phyloP scores from a whole-genome alignment of 2,797 vertebrate genomes.

The Bufotes viridis region DNA sequence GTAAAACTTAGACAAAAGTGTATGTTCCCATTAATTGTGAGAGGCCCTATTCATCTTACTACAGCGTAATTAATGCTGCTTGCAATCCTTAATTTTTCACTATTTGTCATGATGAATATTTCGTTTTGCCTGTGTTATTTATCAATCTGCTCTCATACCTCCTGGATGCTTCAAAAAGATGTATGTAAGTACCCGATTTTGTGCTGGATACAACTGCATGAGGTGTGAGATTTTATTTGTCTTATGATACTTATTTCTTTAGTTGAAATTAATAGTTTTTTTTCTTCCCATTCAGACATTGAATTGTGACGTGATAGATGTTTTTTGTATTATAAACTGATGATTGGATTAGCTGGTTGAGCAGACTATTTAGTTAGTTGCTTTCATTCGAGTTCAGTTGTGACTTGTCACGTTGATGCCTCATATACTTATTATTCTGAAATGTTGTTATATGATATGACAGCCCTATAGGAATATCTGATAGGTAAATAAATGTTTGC shows the following conservation, averaged over 20 bases:
- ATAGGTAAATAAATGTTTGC: not conserved
- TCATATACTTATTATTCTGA: conserved; percentile 9
- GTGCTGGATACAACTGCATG: conserved; percentile 37
- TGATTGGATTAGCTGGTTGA: conserved; percentile 1
- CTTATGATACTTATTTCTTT: not conserved
- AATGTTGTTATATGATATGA: conserved; percentile 8
- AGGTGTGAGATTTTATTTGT: conserved; percentile 12
- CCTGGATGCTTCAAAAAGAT: conserved; percentile 77
- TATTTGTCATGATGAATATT: conserved; percentile 85
- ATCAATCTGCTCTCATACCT: conserved; percentile 73
- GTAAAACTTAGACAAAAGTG: conserved; percentile 89
- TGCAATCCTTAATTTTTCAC: conserved; percentile 89
- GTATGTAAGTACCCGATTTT: conserved; percentile 77
- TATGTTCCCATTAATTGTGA: conserved; percentile 91
- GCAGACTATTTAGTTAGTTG: not conserved
- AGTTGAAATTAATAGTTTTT: not conserved
- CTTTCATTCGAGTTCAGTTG: not conserved
- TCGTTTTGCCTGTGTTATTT: conserved; percentile 79
- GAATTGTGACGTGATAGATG: not conserved
- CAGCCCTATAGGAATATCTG: not conserved
- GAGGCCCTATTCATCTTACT: conserved; percentile 87
- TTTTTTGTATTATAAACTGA: not conserved
- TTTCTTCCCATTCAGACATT: not conserved
- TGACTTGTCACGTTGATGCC: conserved; percentile 3
- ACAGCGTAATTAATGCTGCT: conserved; percentile 85